These are phyloP conservation scores for Yoshiicerus persimilis DNA, from an alignment of 1,140 invertebrate genomes.

Conservation along the genomic window DNA sequence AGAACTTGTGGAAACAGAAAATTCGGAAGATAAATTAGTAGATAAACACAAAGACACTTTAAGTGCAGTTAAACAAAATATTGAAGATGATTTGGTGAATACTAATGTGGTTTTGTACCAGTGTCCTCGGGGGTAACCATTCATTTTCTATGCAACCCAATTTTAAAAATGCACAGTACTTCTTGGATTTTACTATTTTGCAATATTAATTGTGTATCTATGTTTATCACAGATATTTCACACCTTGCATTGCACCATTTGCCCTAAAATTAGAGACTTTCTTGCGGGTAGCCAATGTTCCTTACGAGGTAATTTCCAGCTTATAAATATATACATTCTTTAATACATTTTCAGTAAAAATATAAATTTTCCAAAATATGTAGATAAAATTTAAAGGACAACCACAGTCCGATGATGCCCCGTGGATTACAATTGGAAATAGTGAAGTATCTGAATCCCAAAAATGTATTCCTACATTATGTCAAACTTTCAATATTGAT, in stretches of 20 bases:
- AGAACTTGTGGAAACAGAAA: neutral
- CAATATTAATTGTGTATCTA: neutral
- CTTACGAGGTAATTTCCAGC: constrained; percentile 41
- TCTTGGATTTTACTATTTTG: neutral
- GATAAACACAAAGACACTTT: neutral
- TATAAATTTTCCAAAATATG: neutral
- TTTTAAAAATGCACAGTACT: neutral
- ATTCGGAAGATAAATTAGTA: neutral
- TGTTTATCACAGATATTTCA: neutral
- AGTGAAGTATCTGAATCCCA: constrained; percentile 53
- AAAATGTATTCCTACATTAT: constrained; percentile 53
- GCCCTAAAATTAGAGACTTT: constrained; percentile 50
- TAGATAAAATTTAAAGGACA: neutral
- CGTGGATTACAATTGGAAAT: constrained; percentile 55
- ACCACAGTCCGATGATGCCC: constrained; percentile 24
- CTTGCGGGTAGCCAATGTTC: constrained; percentile 47
- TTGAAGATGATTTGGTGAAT: neutral
- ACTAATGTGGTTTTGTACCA: neutral
- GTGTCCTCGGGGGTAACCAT: neutral
- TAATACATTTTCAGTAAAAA: neutral
- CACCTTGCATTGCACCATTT: constrained; percentile 46
- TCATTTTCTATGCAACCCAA: too few relatives aligned
- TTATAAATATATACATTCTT: neutral
- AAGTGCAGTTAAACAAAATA: neutral
- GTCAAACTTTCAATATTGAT: constrained; percentile 49